These are phyloP conservation scores for Netelia inedita DNA, from an alignment of 2,888 invertebrate genomes.

Conservation along the genomic window DNA sequence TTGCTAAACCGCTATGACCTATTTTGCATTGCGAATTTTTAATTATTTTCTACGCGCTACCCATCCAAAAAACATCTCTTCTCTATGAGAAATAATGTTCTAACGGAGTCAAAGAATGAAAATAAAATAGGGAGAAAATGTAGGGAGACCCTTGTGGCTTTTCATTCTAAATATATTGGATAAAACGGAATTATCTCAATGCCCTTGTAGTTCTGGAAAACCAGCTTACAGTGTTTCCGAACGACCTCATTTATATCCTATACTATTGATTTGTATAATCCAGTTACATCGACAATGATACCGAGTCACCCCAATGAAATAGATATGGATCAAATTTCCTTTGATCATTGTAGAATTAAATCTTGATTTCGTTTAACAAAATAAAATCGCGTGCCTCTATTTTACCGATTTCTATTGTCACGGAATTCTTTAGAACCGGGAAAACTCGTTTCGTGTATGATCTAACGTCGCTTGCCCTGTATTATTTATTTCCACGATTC, in stretches of 20 bases:
- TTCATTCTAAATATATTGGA: constrained; percentile 12
- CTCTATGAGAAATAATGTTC: constrained; percentile 19
- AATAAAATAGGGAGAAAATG: neutral
- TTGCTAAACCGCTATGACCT: too few relatives aligned
- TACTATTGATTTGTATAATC: constrained; percentile 44
- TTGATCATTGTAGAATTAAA: neutral
- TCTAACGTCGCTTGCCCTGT: too few relatives aligned
- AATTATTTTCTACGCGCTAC: too few relatives aligned
- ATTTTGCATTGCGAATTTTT: too few relatives aligned
- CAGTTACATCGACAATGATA: neutral
- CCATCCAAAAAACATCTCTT: too few relatives aligned
- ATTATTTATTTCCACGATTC: too few relatives aligned
- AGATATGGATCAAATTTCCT: neutral
- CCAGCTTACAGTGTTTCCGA: neutral
- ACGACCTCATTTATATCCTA: constrained; percentile 13
- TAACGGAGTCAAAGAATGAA: neutral
- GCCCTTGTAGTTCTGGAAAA: neutral
- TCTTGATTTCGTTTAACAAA: neutral
- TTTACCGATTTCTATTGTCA: too few relatives aligned
- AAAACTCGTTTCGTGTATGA: too few relatives aligned
- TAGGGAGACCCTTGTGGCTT: neutral
- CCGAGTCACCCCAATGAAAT: neutral
- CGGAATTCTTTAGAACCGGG: too few relatives aligned
- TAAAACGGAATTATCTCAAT: constrained; percentile 28
- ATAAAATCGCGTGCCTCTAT: too few relatives aligned